Percentiles rank a stretch among this genome's conserved stretches.
Conservation (phyloP, 2,797 vertebrate genomes). For the Alectoris magna region DNA sequence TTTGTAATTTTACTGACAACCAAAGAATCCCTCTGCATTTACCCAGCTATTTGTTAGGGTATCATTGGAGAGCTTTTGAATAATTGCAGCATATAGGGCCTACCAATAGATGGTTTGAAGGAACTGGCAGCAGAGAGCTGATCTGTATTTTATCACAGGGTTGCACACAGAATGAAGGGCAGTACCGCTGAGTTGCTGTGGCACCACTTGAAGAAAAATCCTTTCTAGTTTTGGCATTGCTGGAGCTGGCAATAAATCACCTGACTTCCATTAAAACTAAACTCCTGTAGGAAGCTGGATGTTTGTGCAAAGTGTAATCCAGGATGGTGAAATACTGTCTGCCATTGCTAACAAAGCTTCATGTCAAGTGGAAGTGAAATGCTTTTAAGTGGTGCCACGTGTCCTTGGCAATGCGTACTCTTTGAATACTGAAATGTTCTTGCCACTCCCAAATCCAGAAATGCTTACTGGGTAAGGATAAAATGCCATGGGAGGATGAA, state of each 20-base stretch:
- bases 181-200: constrained; percentile 40
- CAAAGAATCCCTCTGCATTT: background rate
- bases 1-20: background rate
- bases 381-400: background rate
- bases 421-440: constrained; percentile 25
- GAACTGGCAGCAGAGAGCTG: background rate
- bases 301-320: background rate
- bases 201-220: constrained; percentile 34
- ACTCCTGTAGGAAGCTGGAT: background rate
- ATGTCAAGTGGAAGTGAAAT: background rate
- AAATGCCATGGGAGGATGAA: constrained; percentile 6
- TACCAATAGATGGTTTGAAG: constrained; percentile 3
- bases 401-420: constrained; percentile 21
- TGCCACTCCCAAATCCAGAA: constrained; percentile 41
- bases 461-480: constrained; percentile 28
- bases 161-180: constrained; percentile 1
- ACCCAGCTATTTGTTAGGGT: background rate
- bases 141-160: constrained; percentile 43
- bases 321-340: constrained; percentile 11
- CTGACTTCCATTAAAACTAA: background rate
- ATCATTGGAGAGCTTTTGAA: background rate
- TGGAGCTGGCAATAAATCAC: background rate
- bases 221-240: background rate
- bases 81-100: background rate
- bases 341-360: background rate